Evolutionary conservation across 2,888 invertebrate genomes (phyloP), one percentile per base, ranked within the genome.

Genomic region (Taphrorychus bicolor): DNA sequence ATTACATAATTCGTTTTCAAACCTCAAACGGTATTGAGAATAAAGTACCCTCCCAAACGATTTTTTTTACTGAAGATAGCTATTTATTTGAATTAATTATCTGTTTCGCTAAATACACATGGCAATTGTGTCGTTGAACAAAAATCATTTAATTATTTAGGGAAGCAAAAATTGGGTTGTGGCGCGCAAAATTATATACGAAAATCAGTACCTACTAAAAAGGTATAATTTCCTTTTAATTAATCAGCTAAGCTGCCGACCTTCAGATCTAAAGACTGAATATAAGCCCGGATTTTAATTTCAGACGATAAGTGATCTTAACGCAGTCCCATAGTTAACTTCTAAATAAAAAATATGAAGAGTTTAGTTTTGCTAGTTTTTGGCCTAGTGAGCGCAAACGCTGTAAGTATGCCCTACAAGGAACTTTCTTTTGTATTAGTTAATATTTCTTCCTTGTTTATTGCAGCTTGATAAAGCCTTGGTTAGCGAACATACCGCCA

Each of bases 261-360:
- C 67, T 63, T 67, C 59, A 59, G 5, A 18, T 3, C 18, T 41
- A 16, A 7, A 17, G n/a, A 59, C 5, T 49, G 17, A 32, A 59
- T 59, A 51, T 32, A 59, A 59, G 17, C 14, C 49, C 19, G 40
- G 2, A 49, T 45, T 58, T 48, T 22, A 18, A 54, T 14, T 4
- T 11, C 40, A 18, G 23, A 3, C 17, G 7, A 54, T 24, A 23
- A 59, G 51, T 59, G 14, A 18, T 32, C 16, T 32, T 21, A 22
- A 7, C 9, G n/a, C 52, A 19, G 18, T 42, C 21, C 5, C 21
- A 5, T 17, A n/a, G n/a, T 21, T n/a, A 19, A 16, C 7, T 9
- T 9, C 1, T 3, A 9, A 5, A 42, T 9, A 16, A 3, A 14
- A 45, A 74, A 71, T 57, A 74, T 74, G 74, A 73, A 72, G 22